These are phyloP conservation scores for Halictus rubicundus DNA, from an alignment of 1,140 invertebrate genomes.

Conservation along the genomic window DNA sequence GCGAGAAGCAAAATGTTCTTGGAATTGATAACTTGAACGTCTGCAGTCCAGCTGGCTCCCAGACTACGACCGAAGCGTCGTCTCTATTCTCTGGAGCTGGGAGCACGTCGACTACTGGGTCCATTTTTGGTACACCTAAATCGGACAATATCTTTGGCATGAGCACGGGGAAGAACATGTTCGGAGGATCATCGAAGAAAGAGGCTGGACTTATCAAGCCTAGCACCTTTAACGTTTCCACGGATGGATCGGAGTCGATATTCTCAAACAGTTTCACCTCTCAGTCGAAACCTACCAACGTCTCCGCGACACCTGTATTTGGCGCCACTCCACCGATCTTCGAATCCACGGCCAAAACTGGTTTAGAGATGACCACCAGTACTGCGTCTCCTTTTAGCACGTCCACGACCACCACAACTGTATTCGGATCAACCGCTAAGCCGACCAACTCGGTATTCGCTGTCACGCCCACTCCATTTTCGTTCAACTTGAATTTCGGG, in stretches of 20 bases:
- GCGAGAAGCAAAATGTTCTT: neutral
- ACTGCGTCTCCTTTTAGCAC: neutral
- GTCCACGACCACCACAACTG: neutral
- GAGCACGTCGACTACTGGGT: no score
- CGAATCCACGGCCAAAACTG: neutral
- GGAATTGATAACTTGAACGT: slow-evolving; percentile 66
- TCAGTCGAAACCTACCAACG: slow-evolving; percentile 21
- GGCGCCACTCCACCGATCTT: neutral
- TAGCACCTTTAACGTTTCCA: slow-evolving; percentile 8
- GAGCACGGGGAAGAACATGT: slow-evolving; percentile 51
- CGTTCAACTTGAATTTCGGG: slow-evolving; percentile 19
- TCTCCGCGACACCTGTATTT: slow-evolving; percentile 4
- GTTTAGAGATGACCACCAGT: neutral
- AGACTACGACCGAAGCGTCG: neutral
- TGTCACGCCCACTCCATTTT: slow-evolving; percentile 21
- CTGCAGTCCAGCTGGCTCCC: slow-evolving; percentile 60
- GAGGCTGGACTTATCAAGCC: slow-evolving; percentile 7
- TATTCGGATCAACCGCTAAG: neutral
- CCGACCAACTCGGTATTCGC: slow-evolving; percentile 33
- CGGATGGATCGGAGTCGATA: neutral
- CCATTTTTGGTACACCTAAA: no score
- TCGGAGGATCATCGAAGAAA: slow-evolving; percentile 27
- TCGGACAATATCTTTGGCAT: neutral
- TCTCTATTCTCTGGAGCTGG: slow-evolving; percentile 13
- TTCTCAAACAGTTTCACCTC: slow-evolving; percentile 15